Base-by-base conservation (phyloP, 2,113 vertebrate species). In the Verasper variegatus region DNA sequence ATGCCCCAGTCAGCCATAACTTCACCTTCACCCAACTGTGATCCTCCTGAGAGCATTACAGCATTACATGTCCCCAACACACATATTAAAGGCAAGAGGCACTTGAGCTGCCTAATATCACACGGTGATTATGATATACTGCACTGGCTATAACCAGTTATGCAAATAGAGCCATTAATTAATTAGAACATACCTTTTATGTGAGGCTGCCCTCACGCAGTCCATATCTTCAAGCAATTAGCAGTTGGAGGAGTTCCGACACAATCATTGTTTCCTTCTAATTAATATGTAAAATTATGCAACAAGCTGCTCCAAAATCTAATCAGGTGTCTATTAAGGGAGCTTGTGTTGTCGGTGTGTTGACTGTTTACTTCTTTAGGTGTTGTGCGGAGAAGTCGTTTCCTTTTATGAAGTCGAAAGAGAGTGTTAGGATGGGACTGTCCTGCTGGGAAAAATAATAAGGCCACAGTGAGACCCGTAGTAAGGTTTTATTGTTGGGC, bases 271-370 rank as follows among this genome's bases (percentile, higher is more conserved):
- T 51, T 51, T 51, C 15, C 52, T 27, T 68, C 17, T 80, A 63
- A 68, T 75, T 80, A 68, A 80, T 45, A 76, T 82, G 65, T 64
- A 40, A 63, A 68, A 26, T 67, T 64, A 56, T 79, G 42, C 64
- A 70, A 55, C n/a, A 67, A 66, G 15, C 64, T 49, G 56, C 42
- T 63, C 26, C 7, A 37, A 35, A 71, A 63, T 68, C n/a, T 63
- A 75, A 81, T 78, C 66, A 80, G 78, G 71, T 73, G 64, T 78
- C 40, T 49, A 40, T 58, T 70, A 10, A 21, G 20, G 20, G 20
- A 54, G 7, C 6, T 10, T 8, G 20, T n/a, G 20, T 14, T 54
- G 51, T n/a, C 51, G n/a, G 51, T 49, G 17, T 49, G 45, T 49
- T 2, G 20, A 54, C 7, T 54, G 51, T 9, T 1, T n/a, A 8